phyloP scores from a whole-genome alignment of 2,888 invertebrate species.

The Hirtodrosophila confusa region DNA sequence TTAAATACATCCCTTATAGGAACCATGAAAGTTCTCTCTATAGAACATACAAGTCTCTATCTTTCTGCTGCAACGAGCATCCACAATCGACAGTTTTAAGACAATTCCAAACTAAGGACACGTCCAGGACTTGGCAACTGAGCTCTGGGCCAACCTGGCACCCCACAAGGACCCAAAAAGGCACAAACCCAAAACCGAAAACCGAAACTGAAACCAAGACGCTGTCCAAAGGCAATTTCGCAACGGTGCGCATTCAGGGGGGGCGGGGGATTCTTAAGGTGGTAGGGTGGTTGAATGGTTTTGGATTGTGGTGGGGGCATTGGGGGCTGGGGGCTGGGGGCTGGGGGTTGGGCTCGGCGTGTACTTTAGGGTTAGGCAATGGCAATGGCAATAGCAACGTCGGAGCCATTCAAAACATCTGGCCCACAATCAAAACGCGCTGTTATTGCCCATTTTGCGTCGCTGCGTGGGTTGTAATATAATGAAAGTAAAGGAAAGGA shows the following conservation, averaged over 20 bases:
- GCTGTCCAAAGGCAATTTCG: conserved; percentile 59
- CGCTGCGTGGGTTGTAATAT: conserved; percentile 60
- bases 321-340: not conserved
- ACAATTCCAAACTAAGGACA: too few relatives aligned
- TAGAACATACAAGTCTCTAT: too few relatives aligned
- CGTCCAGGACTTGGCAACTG: too few relatives aligned
- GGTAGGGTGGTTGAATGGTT: conserved; percentile 5
- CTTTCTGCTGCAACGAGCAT: too few relatives aligned
- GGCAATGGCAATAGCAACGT: conserved; percentile 41
- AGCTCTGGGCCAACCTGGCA: not conserved
- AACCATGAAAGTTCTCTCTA: too few relatives aligned
- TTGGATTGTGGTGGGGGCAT: not conserved
- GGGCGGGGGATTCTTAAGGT: conserved; percentile 25
- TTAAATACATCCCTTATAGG: too few relatives aligned
- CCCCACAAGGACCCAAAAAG: conserved; percentile 1
- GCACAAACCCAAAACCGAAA: not conserved
- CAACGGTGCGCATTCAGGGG: conserved; percentile 51
- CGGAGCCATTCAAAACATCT: conserved; percentile 63
- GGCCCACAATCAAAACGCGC: conserved; percentile 70
- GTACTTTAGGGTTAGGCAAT: conserved; percentile 63
- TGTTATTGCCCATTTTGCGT: conserved; percentile 66
- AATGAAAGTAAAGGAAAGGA: conserved; percentile 18
- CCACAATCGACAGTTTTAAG: too few relatives aligned
- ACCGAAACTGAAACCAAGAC: conserved; percentile 14
- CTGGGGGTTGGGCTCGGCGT: conserved; percentile 1